phyloP scores from a whole-genome alignment of 2,797 vertebrate genomes.

The Labeo calbasu region DNA sequence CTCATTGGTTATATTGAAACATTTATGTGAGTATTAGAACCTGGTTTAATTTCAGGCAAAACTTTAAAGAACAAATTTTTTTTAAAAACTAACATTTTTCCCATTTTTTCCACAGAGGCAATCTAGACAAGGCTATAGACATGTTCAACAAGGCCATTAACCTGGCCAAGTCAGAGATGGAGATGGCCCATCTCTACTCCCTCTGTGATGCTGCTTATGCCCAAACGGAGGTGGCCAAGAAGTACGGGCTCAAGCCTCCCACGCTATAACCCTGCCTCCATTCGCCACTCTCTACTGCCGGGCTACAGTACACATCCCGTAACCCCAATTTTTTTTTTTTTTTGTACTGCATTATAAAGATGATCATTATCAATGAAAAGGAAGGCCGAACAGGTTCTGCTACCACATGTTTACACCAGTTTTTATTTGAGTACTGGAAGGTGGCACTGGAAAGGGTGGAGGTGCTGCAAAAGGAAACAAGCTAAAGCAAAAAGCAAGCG shows the following conservation, averaged over 20 bases:
- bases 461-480: not conserved
- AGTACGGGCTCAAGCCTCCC: slow-evolving; percentile 97
- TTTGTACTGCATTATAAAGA: slow-evolving; percentile 50
- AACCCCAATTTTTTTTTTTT: slow-evolving; percentile 67
- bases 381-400: slow-evolving; percentile 49
- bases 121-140: slow-evolving; percentile 98
- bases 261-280: slow-evolving; percentile 83
- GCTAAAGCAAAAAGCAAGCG: not conserved
- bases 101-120: slow-evolving; percentile 85
- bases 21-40: not conserved
- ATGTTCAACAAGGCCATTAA: slow-evolving; percentile 99
- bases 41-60: not conserved
- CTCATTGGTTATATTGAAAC: not conserved
- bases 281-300: slow-evolving; percentile 63
- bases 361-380: slow-evolving; percentile 41
- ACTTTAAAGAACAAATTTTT: not conserved
- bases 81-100: not conserved
- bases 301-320: slow-evolving; percentile 68
- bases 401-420: slow-evolving; percentile 66
- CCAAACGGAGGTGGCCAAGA: slow-evolving; percentile 98
- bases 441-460: slow-evolving; percentile 20
- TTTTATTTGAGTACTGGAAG: slow-evolving; percentile 38
- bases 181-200: slow-evolving; percentile 98
- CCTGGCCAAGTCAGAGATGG: slow-evolving; percentile 98
- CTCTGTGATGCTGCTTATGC: slow-evolving; percentile 97